A percentile compares a stretch with the other conserved stretches of the same genome.
Conservation (phyloP, 1,140 invertebrate species). For the Melitaea cinxia region DNA sequence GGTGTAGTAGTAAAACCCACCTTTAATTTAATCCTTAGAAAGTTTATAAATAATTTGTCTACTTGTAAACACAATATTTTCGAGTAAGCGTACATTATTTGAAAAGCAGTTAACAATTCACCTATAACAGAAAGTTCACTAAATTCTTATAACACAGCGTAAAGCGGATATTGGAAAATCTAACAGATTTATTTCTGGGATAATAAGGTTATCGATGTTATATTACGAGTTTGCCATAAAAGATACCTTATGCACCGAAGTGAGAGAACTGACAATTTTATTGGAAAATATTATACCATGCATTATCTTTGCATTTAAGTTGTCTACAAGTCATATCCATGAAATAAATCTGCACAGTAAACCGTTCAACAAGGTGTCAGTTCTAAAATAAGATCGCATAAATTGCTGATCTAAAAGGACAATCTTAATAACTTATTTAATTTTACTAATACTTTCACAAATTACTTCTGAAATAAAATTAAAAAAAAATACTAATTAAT, state of each 20-base stretch:
- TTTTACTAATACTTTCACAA: not conserved
- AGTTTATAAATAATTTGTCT: no score
- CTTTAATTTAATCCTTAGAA: no score
- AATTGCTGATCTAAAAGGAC: no score
- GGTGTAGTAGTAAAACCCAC: no score
- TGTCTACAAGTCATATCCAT: slow-evolving; percentile 40
- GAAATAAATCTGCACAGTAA: slow-evolving; percentile 13
- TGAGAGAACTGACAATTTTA: slow-evolving; percentile 50
- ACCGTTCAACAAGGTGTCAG: not conserved
- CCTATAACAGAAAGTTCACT: slow-evolving; percentile 4
- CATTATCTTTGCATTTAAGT: slow-evolving; percentile 67
- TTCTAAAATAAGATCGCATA: no score
- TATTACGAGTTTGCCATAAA: slow-evolving; percentile 26
- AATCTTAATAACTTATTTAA: no score
- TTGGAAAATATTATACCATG: slow-evolving; percentile 55
- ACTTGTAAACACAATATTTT: no score
- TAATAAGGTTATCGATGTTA: slow-evolving; percentile 27
- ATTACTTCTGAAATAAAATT: not conserved
- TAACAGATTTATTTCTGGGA: slow-evolving; percentile 21
- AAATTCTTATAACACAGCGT: slow-evolving; percentile 12
- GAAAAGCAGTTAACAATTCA: not conserved
- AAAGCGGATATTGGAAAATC: slow-evolving; percentile 22
- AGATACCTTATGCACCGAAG: slow-evolving; percentile 30
- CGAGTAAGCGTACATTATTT: not conserved
- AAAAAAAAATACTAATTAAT: not conserved